Evolutionary conservation across 2,797 vertebrate species (phyloP).

Genomic region (Microctenopoma lineatum): DNA sequence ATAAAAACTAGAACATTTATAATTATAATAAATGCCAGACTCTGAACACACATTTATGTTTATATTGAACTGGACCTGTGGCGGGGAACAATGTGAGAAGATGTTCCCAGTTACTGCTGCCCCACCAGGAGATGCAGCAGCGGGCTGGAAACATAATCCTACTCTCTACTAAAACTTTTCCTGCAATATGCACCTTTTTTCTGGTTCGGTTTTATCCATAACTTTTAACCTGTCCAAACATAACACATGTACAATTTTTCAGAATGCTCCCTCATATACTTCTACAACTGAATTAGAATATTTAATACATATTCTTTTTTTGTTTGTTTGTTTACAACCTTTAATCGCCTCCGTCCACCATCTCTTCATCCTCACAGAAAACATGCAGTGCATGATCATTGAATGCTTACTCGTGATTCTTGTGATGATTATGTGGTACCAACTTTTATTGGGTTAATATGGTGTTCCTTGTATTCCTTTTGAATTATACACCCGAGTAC

Average conservation of each 20-base stretch:
- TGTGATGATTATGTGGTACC: slow-evolving; percentile 73
- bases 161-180: no score
- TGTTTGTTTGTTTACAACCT: slow-evolving; percentile 26
- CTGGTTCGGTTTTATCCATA: background rate
- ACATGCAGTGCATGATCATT: slow-evolving; percentile 80
- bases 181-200: no score
- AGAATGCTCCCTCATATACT: slow-evolving; percentile 50
- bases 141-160: no score
- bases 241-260: slow-evolving; percentile 14
- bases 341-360: slow-evolving; percentile 70
- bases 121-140: no score
- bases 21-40: no score
- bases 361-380: slow-evolving; percentile 79
- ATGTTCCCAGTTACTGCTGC: no score
- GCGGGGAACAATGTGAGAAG: no score
- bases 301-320: slow-evolving; percentile 24
- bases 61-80: no score
- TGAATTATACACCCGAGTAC: slow-evolving; percentile 24
- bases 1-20: no score
- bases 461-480: slow-evolving; percentile 38
- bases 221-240: slow-evolving; percentile 11
- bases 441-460: slow-evolving; percentile 57
- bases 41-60: no score
- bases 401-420: slow-evolving; percentile 79
- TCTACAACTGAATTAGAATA: slow-evolving; percentile 43